Conservation (phyloP, 2,797 vertebrate species). For the Ambastaia sidthimunki region DNA sequence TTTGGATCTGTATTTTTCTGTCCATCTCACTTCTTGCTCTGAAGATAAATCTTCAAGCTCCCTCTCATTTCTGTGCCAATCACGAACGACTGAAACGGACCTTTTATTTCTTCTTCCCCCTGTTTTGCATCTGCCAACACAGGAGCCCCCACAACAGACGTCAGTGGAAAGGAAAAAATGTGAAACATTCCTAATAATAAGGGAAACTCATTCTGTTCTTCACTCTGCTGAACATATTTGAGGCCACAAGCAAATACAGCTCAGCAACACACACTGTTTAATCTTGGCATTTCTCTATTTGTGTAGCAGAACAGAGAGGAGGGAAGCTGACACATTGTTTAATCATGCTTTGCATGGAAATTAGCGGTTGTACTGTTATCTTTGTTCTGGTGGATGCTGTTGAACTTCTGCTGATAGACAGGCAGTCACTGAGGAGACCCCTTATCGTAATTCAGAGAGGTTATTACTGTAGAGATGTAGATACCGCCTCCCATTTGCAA, state of each 20-base stretch:
- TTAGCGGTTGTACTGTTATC: conserved; percentile 29
- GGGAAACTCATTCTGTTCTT: conserved; percentile 43
- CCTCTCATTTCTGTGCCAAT: conserved; percentile 13
- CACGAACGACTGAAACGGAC: conserved; percentile 59
- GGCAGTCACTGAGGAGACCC: conserved; percentile 29
- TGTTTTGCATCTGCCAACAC: conserved; percentile 61
- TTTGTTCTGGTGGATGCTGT: conserved; percentile 22
- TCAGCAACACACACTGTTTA: conserved; percentile 7
- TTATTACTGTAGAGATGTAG: conserved; percentile 45
- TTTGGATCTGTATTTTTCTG: background rate
- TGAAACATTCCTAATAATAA: conserved; percentile 53
- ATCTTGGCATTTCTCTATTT: background rate
- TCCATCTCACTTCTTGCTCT: conserved; percentile 2
- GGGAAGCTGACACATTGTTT: conserved; percentile 6
- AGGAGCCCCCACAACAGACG: conserved; percentile 59
- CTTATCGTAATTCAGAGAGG: conserved; percentile 42
- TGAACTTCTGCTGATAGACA: conserved; percentile 19
- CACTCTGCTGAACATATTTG: conserved; percentile 9
- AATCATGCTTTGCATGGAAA: conserved; percentile 41
- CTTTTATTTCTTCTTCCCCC: conserved; percentile 61
- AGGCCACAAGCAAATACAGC: conserved; percentile 15
- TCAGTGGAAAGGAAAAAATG: conserved; percentile 51
- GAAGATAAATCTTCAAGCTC: background rate
- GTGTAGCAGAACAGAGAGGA: background rate
- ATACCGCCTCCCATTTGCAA: conserved; percentile 36